A percentile compares a stretch with the other conserved stretches of the same genome.
phyloP scores from a whole-genome alignment of 2,797 vertebrate species.

The Caiman crocodilus region DNA sequence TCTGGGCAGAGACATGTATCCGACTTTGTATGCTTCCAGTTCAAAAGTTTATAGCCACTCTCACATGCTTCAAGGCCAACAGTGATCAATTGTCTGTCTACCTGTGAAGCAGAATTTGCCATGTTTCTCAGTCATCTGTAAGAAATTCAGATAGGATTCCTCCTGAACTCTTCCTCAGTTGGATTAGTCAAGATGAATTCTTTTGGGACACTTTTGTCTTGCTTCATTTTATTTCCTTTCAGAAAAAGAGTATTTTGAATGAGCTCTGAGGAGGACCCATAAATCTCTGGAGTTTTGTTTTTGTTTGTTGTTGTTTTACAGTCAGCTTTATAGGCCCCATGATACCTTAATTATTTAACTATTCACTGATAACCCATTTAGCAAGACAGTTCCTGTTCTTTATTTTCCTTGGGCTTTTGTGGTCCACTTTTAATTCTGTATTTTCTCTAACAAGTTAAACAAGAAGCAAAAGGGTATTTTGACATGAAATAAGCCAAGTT shows the following conservation, averaged over 20 bases:
- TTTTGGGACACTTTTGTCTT: background rate
- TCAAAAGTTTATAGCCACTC: constrained; percentile 44
- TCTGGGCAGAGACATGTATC: background rate
- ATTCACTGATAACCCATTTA: background rate
- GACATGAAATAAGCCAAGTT: background rate
- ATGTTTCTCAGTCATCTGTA: background rate
- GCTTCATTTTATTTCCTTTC: background rate
- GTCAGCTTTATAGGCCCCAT: background rate
- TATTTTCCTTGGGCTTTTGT: background rate
- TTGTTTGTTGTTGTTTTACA: background rate
- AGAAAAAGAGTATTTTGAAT: background rate
- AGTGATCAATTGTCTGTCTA: background rate
- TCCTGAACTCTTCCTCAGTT: background rate
- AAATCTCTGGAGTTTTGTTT: background rate
- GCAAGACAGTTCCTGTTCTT: background rate
- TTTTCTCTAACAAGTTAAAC: background rate
- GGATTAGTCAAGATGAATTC: constrained; percentile 1
- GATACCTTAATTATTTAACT: background rate
- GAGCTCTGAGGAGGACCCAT: background rate
- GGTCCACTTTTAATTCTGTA: background rate
- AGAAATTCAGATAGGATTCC: background rate
- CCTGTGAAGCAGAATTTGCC: background rate
- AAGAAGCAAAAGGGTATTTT: background rate
- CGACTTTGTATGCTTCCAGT: background rate
- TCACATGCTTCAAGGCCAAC: constrained; percentile 1